Evolutionary conservation across 1,140 invertebrate species (phyloP).

Genomic region (Drosophila pandora): DNA sequence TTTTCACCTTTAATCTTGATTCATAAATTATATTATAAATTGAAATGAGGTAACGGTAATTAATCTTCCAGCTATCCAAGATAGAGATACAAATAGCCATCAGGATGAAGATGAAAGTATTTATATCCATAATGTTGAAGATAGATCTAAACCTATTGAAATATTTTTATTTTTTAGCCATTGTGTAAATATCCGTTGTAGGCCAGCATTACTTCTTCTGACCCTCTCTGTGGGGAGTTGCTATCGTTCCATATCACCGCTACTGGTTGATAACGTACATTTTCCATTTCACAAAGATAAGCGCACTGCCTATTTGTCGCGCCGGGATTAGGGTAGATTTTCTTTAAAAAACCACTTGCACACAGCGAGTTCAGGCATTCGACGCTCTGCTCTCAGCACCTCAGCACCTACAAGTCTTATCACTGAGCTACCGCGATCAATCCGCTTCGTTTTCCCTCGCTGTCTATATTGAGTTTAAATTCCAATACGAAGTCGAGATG

Average conservation of each 20-base stretch:
- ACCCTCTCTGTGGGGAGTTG: not conserved
- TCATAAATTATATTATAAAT: slow-evolving; percentile 45
- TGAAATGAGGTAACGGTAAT: not conserved
- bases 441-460: not conserved
- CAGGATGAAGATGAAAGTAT: not conserved
- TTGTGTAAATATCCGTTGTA: slow-evolving; percentile 2
- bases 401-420: slow-evolving; percentile 67
- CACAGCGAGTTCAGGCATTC: slow-evolving; percentile 50
- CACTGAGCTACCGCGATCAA: slow-evolving; percentile 12
- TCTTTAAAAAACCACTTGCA: slow-evolving; percentile 72
- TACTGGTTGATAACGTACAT: slow-evolving; percentile 58
- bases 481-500: slow-evolving; percentile 31
- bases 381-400: slow-evolving; percentile 60
- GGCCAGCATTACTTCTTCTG: not conserved
- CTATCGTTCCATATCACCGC: slow-evolving; percentile 48
- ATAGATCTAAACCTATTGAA: too few species aligned
- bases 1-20: slow-evolving; percentile 17
- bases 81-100: not conserved
- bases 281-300: slow-evolving; percentile 72
- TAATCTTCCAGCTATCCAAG: not conserved
- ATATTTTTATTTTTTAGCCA: not conserved
- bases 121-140: too few species aligned
- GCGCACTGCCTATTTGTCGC: slow-evolving; percentile 45
- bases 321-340: slow-evolving; percentile 67
- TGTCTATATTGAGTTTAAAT: slow-evolving; percentile 83